These are phyloP conservation scores for Motacilla alba DNA, from an alignment of 2,113 vertebrate genomes.

Conservation along the genomic window DNA sequence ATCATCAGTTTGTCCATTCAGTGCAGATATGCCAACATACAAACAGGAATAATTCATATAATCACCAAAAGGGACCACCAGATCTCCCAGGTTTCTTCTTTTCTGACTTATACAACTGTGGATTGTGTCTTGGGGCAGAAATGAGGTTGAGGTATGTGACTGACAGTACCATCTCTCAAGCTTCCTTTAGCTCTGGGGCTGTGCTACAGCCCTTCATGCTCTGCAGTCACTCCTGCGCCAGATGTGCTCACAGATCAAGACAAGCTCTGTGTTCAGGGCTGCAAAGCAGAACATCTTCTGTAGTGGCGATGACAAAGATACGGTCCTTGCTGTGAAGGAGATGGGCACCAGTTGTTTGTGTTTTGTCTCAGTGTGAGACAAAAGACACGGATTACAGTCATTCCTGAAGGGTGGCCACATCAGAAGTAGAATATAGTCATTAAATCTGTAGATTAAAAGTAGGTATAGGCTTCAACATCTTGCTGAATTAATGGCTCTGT, in stretches of 20 bases:
- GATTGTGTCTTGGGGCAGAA: not conserved
- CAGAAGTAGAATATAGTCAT: not conserved
- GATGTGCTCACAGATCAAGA: not conserved
- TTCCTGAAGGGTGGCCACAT: not conserved
- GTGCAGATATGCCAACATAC: not conserved
- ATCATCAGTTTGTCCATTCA: not conserved
- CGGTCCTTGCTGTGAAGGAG: not conserved
- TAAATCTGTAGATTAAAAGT: constrained; percentile 15
- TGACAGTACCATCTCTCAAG: not conserved
- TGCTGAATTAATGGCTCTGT: not conserved
- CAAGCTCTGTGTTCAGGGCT: not conserved
- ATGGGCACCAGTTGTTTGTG: constrained; percentile 1
- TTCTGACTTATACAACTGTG: not conserved
- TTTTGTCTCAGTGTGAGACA: constrained; percentile 4
- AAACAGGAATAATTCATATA: not conserved
- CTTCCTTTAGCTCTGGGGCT: not conserved
- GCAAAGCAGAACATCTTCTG: not conserved
- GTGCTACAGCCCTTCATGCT: not conserved
- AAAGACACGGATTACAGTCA: not conserved
- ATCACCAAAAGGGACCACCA: fast-evolving
- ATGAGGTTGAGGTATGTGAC: not conserved
- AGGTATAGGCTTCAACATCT: not conserved
- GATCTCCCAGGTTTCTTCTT: not conserved
- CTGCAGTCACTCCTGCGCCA: not conserved
- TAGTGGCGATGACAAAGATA: not conserved